Evolutionary conservation across 2,113 vertebrate genomes (phyloP).

Genomic region (Macrotus californicus): DNA sequence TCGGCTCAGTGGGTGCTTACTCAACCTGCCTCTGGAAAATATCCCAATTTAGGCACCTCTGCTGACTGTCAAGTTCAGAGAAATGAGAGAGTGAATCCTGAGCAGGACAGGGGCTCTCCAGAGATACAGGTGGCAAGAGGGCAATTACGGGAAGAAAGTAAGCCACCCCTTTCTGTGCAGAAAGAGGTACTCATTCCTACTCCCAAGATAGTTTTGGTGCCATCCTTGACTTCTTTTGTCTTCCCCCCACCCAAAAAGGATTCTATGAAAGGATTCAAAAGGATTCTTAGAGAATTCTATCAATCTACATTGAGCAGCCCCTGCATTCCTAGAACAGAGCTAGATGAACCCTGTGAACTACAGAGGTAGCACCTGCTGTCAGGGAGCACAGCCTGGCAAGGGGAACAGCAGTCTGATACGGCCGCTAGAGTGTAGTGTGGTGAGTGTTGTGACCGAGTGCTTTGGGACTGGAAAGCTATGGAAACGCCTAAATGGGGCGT

Average conservation of each 20-base stretch:
- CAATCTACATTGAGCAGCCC: background rate
- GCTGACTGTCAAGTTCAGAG: slow-evolving; percentile 54
- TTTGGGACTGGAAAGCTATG: background rate
- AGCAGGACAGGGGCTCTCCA: background rate
- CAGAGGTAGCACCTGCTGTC: background rate
- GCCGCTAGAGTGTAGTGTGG: background rate
- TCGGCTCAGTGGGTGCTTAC: slow-evolving; percentile 73
- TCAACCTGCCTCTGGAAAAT: slow-evolving; percentile 71
- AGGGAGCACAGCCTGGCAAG: background rate
- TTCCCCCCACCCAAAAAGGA: background rate
- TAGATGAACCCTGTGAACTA: background rate
- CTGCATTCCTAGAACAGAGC: background rate
- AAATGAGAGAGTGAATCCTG: slow-evolving; percentile 46
- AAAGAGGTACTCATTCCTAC: background rate
- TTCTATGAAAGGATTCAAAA: background rate
- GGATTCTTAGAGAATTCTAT: background rate
- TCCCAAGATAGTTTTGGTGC: background rate
- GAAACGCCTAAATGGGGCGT: background rate
- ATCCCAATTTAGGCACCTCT: slow-evolving; percentile 60
- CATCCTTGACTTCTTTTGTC: background rate
- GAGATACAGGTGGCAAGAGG: background rate
- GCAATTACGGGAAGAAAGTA: background rate
- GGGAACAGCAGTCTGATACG: background rate
- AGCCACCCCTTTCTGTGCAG: background rate
- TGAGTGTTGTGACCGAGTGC: background rate